These are phyloP conservation scores for Tolmerus cingulatus DNA, from an alignment of 2,888 invertebrate genomes.

Conservation along the genomic window DNA sequence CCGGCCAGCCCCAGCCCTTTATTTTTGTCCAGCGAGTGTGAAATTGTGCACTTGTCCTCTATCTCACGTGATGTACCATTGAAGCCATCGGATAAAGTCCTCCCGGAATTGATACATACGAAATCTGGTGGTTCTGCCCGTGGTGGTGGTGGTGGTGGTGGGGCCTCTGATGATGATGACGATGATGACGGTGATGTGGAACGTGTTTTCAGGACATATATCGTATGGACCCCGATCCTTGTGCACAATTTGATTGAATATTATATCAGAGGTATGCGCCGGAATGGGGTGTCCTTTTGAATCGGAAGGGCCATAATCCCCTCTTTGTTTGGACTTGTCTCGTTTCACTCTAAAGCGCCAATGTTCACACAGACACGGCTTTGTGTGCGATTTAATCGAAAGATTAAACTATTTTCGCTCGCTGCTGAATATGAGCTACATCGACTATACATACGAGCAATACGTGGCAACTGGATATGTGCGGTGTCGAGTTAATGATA, in stretches of 20 bases:
- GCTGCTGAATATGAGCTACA: slow-evolving; percentile 2
- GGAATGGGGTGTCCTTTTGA: slow-evolving; percentile 16
- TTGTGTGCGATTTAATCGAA: slow-evolving; percentile 30
- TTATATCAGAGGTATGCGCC: slow-evolving; percentile 42
- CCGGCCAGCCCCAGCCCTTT: slow-evolving; percentile 41
- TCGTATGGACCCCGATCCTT: slow-evolving; percentile 33
- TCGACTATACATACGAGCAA: background rate
- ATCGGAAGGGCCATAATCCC: slow-evolving; percentile 40
- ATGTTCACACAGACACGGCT: slow-evolving; percentile 11
- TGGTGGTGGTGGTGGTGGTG: background rate
- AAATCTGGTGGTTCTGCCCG: background rate
- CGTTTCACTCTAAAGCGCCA: slow-evolving; percentile 19
- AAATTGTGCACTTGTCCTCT: slow-evolving; percentile 51
- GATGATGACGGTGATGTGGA: slow-evolving; percentile 28
- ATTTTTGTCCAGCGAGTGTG: slow-evolving; percentile 51
- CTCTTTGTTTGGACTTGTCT: slow-evolving; percentile 31
- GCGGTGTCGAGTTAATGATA: slow-evolving; percentile 24
- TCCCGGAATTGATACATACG: slow-evolving; percentile 29
- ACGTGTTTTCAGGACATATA: slow-evolving; percentile 8
- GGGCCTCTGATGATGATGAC: background rate
- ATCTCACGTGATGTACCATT: slow-evolving; percentile 21
- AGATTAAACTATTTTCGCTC: slow-evolving; percentile 35
- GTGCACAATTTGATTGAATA: slow-evolving; percentile 48
- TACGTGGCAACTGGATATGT: background rate
- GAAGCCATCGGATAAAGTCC: slow-evolving; percentile 24